These are phyloP conservation scores for Epinephelus coioides DNA, from an alignment of 2,797 vertebrate species.

Conservation along the genomic window DNA sequence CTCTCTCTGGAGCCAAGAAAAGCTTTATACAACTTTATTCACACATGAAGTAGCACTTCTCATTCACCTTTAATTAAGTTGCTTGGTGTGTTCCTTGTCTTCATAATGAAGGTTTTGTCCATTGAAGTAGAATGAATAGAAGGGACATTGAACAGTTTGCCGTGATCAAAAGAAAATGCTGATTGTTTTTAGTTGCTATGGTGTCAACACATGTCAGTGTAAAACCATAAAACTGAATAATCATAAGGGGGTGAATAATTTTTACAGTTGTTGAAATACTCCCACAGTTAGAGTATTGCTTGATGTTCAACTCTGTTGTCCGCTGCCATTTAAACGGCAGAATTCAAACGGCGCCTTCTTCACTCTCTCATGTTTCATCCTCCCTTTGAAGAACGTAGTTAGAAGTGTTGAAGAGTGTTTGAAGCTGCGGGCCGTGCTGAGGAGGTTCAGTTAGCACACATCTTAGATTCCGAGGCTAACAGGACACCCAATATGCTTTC, in stretches of 20 bases:
- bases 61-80: neutral
- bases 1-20: neutral
- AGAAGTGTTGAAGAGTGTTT: slow-evolving; percentile 12
- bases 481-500: neutral
- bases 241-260: no score
- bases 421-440: slow-evolving; percentile 19
- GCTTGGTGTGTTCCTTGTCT: neutral
- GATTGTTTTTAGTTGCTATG: no score
- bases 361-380: slow-evolving; percentile 50
- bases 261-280: neutral
- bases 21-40: neutral
- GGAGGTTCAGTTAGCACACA: neutral
- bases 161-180: no score
- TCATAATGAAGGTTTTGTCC: neutral
- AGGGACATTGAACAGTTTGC: no score
- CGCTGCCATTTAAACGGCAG: slow-evolving; percentile 46
- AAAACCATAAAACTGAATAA: no score
- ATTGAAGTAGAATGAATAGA: no score
- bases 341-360: slow-evolving; percentile 64
- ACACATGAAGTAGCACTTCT: neutral
- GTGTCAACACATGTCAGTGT: no score
- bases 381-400: slow-evolving; percentile 60
- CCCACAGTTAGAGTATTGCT: neutral
- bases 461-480: neutral
- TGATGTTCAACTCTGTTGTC: slow-evolving; percentile 11